Evolutionary conservation across 2,888 invertebrate genomes (phyloP).

Genomic region (Fragum whitleyi): DNA sequence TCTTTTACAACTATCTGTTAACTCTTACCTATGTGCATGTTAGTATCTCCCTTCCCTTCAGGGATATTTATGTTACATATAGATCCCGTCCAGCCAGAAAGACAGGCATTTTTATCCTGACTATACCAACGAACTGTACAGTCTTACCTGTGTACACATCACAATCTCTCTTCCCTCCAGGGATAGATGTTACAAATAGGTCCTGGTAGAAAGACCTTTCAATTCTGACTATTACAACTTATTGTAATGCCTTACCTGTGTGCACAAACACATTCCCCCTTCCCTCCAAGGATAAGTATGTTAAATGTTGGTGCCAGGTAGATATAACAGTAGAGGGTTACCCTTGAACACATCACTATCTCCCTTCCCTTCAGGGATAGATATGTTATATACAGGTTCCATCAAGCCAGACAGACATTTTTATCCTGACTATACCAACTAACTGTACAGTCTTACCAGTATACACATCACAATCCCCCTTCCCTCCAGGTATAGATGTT

Average conservation of each 20-base stretch:
- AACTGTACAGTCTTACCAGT: too few relatives aligned
- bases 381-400: conserved; percentile 93
- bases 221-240: too few relatives aligned
- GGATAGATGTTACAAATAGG: too few relatives aligned
- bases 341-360: conserved; percentile 67
- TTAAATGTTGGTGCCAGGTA: conserved; percentile 95
- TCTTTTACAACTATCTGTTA: too few relatives aligned
- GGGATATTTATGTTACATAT: conserved; percentile 90
- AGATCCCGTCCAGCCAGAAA: conserved; percentile 96
- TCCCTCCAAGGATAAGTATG: conserved; percentile 51
- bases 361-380: conserved; percentile 49
- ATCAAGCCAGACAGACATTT: conserved; percentile 96
- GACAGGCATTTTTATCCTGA: conserved; percentile 86
- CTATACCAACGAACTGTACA: not conserved
- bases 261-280: too few relatives aligned
- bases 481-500: conserved; percentile 53
- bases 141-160: conserved; percentile 62
- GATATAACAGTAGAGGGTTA: conserved; percentile 86
- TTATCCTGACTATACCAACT: conserved; percentile 56
- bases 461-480: conserved; percentile 61
- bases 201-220: not conserved
- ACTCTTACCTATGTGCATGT: too few relatives aligned
- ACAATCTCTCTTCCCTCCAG: conserved; percentile 64
- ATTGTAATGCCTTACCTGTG: too few relatives aligned
- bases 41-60: conserved; percentile 61